Conservation (phyloP, 1,140 invertebrate species). For the Tetramorium alpestre region DNA sequence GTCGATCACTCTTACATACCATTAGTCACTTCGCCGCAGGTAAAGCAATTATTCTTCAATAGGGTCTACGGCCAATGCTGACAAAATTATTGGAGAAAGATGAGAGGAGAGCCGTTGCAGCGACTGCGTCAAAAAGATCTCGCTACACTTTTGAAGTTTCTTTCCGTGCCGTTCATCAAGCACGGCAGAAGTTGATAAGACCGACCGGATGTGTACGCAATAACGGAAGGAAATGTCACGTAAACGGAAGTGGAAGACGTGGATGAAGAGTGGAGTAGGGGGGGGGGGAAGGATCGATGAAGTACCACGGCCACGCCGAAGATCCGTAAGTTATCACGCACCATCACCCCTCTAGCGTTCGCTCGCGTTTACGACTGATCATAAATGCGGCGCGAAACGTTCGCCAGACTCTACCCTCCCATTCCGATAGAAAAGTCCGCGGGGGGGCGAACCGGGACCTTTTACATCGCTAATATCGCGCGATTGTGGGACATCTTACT, state of each 20-base stretch:
- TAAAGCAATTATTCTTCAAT: slow-evolving; percentile 52
- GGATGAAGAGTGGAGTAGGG: slow-evolving; percentile 1
- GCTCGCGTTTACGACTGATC: slow-evolving; percentile 64
- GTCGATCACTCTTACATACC: slow-evolving; percentile 55
- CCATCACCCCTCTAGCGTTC: not conserved
- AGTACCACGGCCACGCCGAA: slow-evolving; percentile 27
- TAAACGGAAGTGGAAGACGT: slow-evolving; percentile 33
- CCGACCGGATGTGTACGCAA: slow-evolving; percentile 55
- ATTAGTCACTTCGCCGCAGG: slow-evolving; percentile 53
- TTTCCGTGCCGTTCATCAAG: not conserved
- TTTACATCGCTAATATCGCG: slow-evolving; percentile 69
- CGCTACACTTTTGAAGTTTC: not conserved
- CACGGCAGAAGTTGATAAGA: slow-evolving; percentile 14
- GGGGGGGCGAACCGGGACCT: slow-evolving; percentile 28
- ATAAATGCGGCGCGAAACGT: slow-evolving; percentile 66
- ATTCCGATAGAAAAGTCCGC: slow-evolving; percentile 60
- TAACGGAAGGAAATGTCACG: slow-evolving; percentile 33
- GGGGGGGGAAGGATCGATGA: slow-evolving; percentile 4
- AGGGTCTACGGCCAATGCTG: not conserved
- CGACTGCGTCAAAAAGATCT: not conserved
- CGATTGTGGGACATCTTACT: slow-evolving; percentile 53
- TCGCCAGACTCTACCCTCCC: not conserved
- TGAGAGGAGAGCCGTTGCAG: not conserved
- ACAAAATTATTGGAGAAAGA: slow-evolving; percentile 4
- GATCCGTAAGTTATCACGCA: slow-evolving; percentile 20